Conservation (phyloP, 1,140 invertebrate genomes). For the Batillaria attramentaria region DNA sequence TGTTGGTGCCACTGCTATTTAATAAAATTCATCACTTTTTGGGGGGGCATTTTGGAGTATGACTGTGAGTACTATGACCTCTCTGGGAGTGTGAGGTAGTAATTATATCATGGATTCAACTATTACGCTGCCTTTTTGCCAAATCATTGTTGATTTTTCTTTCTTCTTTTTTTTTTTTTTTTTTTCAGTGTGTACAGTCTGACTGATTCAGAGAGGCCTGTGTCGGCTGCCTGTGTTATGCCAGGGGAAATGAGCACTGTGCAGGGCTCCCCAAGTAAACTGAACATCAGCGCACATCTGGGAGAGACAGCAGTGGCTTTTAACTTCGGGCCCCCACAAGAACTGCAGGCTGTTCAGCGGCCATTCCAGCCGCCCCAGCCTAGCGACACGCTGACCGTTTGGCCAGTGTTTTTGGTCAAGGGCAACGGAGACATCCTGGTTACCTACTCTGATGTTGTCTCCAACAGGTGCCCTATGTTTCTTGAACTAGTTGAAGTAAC, state of each 20-base stretch:
- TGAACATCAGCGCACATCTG: constrained; percentile 74
- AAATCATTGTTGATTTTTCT: too few relatives aligned
- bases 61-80: too few relatives aligned
- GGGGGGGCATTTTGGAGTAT: too few relatives aligned
- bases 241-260: constrained; percentile 31
- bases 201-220: constrained; percentile 62
- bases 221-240: constrained; percentile 63
- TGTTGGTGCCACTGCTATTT: too few relatives aligned
- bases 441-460: constrained; percentile 71
- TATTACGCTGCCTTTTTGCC: too few relatives aligned
- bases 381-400: constrained; percentile 71
- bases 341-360: constrained; percentile 46
- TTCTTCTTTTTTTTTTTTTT: too few relatives aligned
- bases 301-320: constrained; percentile 89
- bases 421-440: constrained; percentile 84
- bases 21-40: too few relatives aligned
- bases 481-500: too few relatives aligned
- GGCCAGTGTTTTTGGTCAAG: constrained; percentile 84
- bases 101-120: neutral
- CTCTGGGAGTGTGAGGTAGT: neutral
- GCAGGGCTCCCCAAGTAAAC: constrained; percentile 50
- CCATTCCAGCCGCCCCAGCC: constrained; percentile 14
- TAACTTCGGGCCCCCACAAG: constrained; percentile 80
- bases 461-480: constrained; percentile 19
- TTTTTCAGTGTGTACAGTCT: constrained; percentile 66